Evolutionary conservation across 2,888 invertebrate species (phyloP).

Genomic region (Notodonta ziczac): DNA sequence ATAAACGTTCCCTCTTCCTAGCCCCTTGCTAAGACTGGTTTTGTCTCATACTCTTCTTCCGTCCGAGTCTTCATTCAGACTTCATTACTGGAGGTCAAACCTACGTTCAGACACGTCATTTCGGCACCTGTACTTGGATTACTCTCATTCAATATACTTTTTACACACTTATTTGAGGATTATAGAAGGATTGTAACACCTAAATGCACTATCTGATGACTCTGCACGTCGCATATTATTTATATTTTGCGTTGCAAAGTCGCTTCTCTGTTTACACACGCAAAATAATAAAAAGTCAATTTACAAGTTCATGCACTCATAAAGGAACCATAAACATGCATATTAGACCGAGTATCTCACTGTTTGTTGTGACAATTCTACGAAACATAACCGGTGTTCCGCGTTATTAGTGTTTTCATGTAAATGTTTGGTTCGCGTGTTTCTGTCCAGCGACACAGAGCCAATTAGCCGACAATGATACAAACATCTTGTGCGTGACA

Average conservation of each 20-base stretch:
- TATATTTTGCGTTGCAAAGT: neutral
- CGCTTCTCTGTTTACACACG: neutral
- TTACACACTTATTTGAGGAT: too few species aligned
- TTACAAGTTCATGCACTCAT: conserved; percentile 1
- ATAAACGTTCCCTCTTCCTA: too few species aligned
- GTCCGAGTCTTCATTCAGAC: too few species aligned
- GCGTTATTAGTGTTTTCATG: conserved; percentile 50
- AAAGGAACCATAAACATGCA: neutral
- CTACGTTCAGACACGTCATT: too few species aligned
- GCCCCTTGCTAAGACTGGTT: too few species aligned
- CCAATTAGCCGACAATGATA: conserved; percentile 50
- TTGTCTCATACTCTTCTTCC: too few species aligned
- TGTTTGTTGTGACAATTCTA: conserved; percentile 33
- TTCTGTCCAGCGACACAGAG: conserved; percentile 28
- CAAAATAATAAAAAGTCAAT: conserved; percentile 21
- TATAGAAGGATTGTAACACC: too few species aligned
- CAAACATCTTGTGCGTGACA: conserved; percentile 49
- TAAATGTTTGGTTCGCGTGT: conserved; percentile 57
- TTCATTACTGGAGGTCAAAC: too few species aligned
- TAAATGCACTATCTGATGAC: too few species aligned
- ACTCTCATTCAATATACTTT: too few species aligned
- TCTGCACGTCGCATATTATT: neutral
- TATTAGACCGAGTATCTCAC: conserved; percentile 17
- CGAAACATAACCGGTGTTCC: conserved; percentile 38
- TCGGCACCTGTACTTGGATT: too few species aligned